Conservation (phyloP, 2,888 invertebrate genomes). For the Cephus spinipes region DNA sequence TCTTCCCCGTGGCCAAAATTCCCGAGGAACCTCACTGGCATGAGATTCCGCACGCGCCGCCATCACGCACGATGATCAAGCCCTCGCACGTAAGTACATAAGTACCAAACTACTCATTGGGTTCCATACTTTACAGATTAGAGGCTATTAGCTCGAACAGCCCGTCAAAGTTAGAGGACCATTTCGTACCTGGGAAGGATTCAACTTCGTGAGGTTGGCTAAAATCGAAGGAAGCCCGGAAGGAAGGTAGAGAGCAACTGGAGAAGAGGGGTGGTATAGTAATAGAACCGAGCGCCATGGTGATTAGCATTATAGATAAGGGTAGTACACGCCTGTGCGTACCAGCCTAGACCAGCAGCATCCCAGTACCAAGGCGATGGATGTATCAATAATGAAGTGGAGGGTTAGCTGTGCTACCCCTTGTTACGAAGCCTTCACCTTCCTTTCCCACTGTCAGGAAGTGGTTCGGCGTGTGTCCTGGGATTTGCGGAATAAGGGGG, state of each 20-base stretch:
- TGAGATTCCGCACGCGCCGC: neutral
- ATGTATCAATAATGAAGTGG: constrained; percentile 27
- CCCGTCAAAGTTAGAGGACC: constrained; percentile 13
- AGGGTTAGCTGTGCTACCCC: constrained; percentile 13
- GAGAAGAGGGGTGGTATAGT: neutral
- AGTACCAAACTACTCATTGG: constrained; percentile 6
- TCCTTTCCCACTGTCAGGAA: constrained; percentile 26
- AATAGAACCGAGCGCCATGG: neutral
- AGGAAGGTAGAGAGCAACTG: neutral
- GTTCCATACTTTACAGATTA: constrained; percentile 7
- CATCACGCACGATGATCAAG: constrained; percentile 29
- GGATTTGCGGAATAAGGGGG: constrained; percentile 37
- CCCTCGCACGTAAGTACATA: constrained; percentile 30
- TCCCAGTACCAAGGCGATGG: constrained; percentile 1
- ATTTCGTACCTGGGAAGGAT: neutral
- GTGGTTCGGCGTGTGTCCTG: constrained; percentile 39
- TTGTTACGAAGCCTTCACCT: constrained; percentile 18
- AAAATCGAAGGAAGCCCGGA: neutral
- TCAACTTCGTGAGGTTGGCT: neutral
- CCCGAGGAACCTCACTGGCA: neutral
- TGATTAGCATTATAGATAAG: neutral
- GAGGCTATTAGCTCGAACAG: constrained; percentile 15
- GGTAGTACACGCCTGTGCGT: neutral
- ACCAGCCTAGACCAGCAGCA: neutral
- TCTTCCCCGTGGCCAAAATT: neutral